Evolutionary conservation across 2,888 invertebrate species (phyloP), one percentile per base, ranked within the genome.

Genomic region (Epicampocera succincta): DNA sequence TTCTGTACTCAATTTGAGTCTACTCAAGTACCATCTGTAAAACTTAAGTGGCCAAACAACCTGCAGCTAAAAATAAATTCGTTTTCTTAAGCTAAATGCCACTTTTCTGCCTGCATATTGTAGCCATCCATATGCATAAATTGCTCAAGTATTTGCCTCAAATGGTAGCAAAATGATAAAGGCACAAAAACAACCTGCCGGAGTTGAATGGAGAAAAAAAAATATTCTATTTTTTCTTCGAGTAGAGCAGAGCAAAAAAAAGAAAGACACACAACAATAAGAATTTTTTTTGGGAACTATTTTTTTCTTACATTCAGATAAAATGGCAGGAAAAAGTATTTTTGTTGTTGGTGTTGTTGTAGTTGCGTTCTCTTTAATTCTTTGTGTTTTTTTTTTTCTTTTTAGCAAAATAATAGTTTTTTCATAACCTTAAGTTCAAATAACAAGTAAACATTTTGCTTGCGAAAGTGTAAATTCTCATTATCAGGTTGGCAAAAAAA

Each of bases 41-140:
- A 54, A 21, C 44, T 15, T 76, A 76, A 76, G 75, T 68, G 68
- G 75, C 60, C 68, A 60, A 76, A 61, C 60, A 76, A 52, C 60
- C 75, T 52, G 9, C 21, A 52, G 50, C 75, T 21, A 40, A 44
- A 68, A 76, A 76, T 52, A 73, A 63, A 73, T 63, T 46, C 33
- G 3, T 63, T 63, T 63, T 21, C 46, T 54, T 12, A 21, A 63
- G 56, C 33, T 33, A 38, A 54, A 54, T 56, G 46, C 54, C 15
- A 63, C 46, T 60, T 44, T 60, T 9, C 29, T 38, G n/a, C 21
- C 33, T 13, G 21, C 29, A 65, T 15, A 54, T 42, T 63, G n/a
- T 15, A 42, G 17, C 50, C 77, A 46, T 71, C 50, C 77, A 46
- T 71, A 71, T 77, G 77, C 65, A 77, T 42, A 58, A 77, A 58